These are phyloP conservation scores for Lanistes nyassanus DNA, from an alignment of 1,140 invertebrate species.

Conservation along the genomic window DNA sequence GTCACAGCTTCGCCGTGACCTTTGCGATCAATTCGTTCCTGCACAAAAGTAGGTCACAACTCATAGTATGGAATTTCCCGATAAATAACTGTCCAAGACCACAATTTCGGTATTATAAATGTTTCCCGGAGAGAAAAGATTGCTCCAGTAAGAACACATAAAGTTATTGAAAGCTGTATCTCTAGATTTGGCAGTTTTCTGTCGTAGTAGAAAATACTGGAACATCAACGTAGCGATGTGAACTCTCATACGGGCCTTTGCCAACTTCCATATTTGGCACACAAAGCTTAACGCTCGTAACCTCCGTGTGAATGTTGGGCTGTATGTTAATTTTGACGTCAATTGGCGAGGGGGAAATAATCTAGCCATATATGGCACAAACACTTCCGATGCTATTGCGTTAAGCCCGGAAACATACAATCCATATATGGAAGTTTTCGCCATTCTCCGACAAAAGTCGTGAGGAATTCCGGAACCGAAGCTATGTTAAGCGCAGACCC, in stretches of 20 bases:
- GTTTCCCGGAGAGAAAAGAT: slow-evolving; percentile 9
- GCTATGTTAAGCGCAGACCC: slow-evolving; percentile 21
- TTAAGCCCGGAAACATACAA: slow-evolving; percentile 38
- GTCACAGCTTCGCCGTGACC: slow-evolving; percentile 45
- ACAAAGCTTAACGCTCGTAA: slow-evolving; percentile 37
- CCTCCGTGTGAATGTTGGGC: slow-evolving; percentile 30
- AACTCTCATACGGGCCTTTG: slow-evolving; percentile 36
- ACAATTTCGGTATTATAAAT: slow-evolving; percentile 15
- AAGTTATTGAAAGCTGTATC: neutral
- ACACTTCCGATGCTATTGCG: slow-evolving; percentile 37
- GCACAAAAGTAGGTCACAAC: slow-evolving; percentile 46
- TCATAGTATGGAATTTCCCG: slow-evolving; percentile 19
- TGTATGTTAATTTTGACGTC: slow-evolving; percentile 43
- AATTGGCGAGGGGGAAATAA: slow-evolving; percentile 42
- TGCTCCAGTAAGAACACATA: slow-evolving; percentile 13
- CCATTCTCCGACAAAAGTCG: slow-evolving; percentile 18
- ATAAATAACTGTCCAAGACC: neutral
- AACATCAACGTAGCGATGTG: slow-evolving; percentile 35
- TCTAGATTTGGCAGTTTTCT: slow-evolving; percentile 29
- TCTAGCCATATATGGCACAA: slow-evolving; percentile 50
- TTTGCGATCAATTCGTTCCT: slow-evolving; percentile 34
- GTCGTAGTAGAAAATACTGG: slow-evolving; percentile 32
- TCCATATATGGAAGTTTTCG: slow-evolving; percentile 49
- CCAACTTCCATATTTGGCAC: slow-evolving; percentile 57
- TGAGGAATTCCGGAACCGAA: slow-evolving; percentile 17